phyloP scores from a whole-genome alignment of 2,113 vertebrate species.

The Ceuthmochares aereus region DNA sequence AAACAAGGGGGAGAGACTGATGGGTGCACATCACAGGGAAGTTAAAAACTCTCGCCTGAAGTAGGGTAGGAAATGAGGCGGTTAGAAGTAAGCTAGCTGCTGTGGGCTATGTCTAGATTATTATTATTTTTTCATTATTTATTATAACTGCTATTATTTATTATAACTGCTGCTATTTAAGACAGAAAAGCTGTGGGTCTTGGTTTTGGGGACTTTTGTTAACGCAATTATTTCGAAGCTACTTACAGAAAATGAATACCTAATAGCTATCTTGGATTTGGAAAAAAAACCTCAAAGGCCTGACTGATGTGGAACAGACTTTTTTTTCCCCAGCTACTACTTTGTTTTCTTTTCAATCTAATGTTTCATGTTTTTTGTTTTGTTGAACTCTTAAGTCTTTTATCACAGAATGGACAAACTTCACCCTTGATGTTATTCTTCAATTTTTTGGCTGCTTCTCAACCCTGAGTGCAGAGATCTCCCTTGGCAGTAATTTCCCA shows the following conservation, averaged over 20 bases:
- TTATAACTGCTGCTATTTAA: not conserved
- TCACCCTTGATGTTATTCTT: not conserved
- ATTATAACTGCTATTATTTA: not conserved
- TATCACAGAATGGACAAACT: not conserved
- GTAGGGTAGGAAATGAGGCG: not conserved
- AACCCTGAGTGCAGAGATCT: not conserved
- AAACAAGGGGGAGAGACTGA: fast-evolving
- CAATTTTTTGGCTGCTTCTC: not conserved
- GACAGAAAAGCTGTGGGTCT: not conserved
- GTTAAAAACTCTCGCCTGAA: not conserved
- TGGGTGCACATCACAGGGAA: not conserved
- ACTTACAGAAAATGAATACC: not conserved
- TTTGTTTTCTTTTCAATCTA: not conserved
- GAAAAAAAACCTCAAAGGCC: not conserved
- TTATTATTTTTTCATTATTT: not conserved
- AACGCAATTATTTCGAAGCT: not conserved
- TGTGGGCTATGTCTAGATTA: not conserved
- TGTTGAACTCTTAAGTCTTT: not conserved
- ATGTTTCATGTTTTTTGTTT: not conserved
- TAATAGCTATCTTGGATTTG: not conserved
- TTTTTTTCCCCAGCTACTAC: not conserved
- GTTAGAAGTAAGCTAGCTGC: not conserved
- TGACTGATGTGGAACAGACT: not conserved
- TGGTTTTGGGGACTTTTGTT: fast-evolving
- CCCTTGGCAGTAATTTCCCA: not conserved